Percentiles rank a stretch among this genome's conserved stretches.
These are phyloP conservation scores for Podarcis muralis DNA, from an alignment of 2,113 vertebrate species.

Conservation along the genomic window DNA sequence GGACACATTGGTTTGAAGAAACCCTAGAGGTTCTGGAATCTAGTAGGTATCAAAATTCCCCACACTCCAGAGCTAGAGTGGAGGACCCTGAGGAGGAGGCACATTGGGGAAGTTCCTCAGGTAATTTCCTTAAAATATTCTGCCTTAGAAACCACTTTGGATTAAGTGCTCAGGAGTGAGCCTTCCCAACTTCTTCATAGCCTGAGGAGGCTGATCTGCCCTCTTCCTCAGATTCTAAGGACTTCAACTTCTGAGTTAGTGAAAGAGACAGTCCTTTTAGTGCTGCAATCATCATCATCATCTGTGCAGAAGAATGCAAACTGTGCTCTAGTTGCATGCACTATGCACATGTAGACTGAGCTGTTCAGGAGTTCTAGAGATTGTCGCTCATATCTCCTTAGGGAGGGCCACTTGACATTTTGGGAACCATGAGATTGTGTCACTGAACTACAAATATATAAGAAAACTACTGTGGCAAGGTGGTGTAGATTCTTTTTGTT, in stretches of 20 bases:
- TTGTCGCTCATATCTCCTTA: background rate
- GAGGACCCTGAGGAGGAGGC: no score
- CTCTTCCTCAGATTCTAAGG: background rate
- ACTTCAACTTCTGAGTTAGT: background rate
- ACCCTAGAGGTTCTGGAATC: background rate
- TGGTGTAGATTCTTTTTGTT: conserved; percentile 26
- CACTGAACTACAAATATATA: conserved; percentile 31
- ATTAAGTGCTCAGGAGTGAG: background rate
- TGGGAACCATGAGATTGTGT: background rate
- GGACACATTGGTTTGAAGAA: background rate
- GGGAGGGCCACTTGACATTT: background rate
- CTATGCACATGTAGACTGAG: background rate
- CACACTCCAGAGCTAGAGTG: background rate
- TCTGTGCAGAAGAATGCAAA: no score
- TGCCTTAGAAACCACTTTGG: background rate
- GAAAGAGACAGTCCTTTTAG: background rate
- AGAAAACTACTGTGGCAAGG: background rate
- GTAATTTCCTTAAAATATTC: background rate
- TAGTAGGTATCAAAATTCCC: background rate
- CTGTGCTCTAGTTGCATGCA: background rate
- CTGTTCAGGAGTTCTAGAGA: background rate
- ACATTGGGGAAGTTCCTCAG: background rate
- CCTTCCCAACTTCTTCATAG: background rate
- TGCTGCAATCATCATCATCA: no score
- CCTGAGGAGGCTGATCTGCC: background rate